A percentile compares a stretch with the other conserved stretches of the same genome.
Evolutionary conservation across 2,888 invertebrate species (phyloP).

Genomic region (Trisateles emortualis): DNA sequence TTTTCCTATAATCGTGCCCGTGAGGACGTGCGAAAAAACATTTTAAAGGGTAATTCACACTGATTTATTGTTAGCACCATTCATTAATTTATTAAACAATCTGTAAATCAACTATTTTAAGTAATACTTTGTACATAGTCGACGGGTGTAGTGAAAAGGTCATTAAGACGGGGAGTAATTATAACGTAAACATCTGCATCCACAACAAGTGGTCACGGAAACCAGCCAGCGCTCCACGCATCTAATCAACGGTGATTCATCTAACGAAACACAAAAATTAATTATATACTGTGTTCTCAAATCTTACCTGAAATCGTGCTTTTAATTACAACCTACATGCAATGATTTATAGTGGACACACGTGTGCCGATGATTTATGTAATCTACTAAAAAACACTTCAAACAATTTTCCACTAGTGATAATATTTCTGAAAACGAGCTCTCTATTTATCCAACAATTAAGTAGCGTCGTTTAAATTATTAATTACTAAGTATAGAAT

Average conservation of each 20-base stretch:
- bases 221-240: slow-evolving; percentile 61
- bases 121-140: slow-evolving; percentile 44
- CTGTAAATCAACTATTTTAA: slow-evolving; percentile 52
- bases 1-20: slow-evolving; percentile 83
- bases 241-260: slow-evolving; percentile 84
- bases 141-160: slow-evolving; percentile 70
- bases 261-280: slow-evolving; percentile 82
- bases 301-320: slow-evolving; percentile 78
- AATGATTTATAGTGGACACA: slow-evolving; percentile 78
- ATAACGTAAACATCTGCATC: slow-evolving; percentile 81
- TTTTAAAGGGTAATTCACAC: slow-evolving; percentile 71
- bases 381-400: slow-evolving; percentile 45
- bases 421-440: slow-evolving; percentile 40
- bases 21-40: slow-evolving; percentile 85
- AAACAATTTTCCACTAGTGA: slow-evolving; percentile 28
- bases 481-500: slow-evolving; percentile 64
- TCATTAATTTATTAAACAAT: slow-evolving; percentile 63
- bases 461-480: slow-evolving; percentile 47
- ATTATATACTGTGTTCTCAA: slow-evolving; percentile 79
- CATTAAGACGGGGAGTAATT: slow-evolving; percentile 77
- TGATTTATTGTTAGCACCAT: slow-evolving; percentile 76
- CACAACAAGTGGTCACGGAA: slow-evolving; percentile 67
- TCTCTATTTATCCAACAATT: slow-evolving; percentile 40
- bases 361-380: slow-evolving; percentile 75
- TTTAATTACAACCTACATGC: slow-evolving; percentile 79